A percentile compares a stretch with the other conserved stretches of the same genome.
phyloP scores from a whole-genome alignment of 1,140 invertebrate species.

The Hesperophylax magnus region DNA sequence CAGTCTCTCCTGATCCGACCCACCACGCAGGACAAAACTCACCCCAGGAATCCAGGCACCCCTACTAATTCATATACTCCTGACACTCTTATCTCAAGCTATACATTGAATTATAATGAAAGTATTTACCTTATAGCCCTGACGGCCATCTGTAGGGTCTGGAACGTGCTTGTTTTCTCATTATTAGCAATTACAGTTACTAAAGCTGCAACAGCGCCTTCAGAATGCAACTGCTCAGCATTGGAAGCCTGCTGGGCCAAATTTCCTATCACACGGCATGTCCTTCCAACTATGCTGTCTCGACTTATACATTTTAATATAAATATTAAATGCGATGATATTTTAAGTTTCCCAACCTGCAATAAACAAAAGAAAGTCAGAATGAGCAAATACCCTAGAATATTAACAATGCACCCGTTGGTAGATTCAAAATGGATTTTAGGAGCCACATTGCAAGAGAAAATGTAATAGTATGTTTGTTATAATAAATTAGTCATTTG shows the following conservation, averaged over 20 bases:
- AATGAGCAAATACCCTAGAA: no score
- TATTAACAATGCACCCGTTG: no score
- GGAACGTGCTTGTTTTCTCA: slow-evolving; percentile 65
- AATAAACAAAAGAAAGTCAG: slow-evolving; percentile 35
- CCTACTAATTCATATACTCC: no score
- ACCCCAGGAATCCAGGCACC: no score
- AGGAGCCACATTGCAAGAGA: no score
- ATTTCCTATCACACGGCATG: slow-evolving; percentile 68
- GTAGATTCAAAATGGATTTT: no score
- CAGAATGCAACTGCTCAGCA: slow-evolving; percentile 65
- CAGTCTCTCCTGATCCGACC: no score
- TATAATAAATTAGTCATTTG: no score
- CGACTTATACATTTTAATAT: slow-evolving; percentile 67
- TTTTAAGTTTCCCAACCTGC: slow-evolving; percentile 66
- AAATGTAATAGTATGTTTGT: no score
- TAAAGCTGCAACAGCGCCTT: slow-evolving; percentile 65
- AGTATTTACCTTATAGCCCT: slow-evolving; percentile 66
- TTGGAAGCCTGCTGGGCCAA: slow-evolving; percentile 64
- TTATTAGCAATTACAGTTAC: slow-evolving; percentile 64
- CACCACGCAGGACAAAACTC: no score
- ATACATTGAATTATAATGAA: no score
- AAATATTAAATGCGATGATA: slow-evolving; percentile 62
- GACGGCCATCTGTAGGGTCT: slow-evolving; percentile 69
- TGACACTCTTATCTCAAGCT: no score
- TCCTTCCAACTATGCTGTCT: slow-evolving; percentile 67